These are phyloP conservation scores for Paracanthobrama guichenoti DNA, from an alignment of 2,113 vertebrate species.

Conservation along the genomic window DNA sequence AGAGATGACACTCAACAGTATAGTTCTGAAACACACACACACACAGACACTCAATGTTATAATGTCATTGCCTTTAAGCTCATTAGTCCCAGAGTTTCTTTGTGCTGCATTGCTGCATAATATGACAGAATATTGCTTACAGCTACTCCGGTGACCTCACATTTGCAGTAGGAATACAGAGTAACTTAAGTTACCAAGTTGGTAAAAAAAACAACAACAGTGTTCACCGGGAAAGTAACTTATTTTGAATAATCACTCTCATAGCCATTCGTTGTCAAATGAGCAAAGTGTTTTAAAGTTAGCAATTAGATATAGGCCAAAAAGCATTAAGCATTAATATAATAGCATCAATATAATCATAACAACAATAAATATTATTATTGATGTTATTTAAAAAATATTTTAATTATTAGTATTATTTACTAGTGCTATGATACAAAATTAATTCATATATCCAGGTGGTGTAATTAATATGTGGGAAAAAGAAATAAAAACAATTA, in stretches of 20 bases:
- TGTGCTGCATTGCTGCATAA: background rate
- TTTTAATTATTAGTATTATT: too few relatives aligned
- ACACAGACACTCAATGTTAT: conserved; percentile 20
- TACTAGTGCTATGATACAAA: background rate
- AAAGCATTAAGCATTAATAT: too few relatives aligned
- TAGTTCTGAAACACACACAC: conserved; percentile 69
- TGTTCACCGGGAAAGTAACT: background rate
- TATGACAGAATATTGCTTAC: background rate
- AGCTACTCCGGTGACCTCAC: background rate
- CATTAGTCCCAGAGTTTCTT: background rate
- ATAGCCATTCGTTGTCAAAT: background rate
- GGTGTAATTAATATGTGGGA: background rate
- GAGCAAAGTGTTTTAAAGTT: background rate
- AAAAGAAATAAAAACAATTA: background rate
- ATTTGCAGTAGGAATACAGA: background rate
- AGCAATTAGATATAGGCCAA: background rate
- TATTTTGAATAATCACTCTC: background rate
- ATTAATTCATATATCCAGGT: background rate
- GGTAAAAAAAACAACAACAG: background rate
- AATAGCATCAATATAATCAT: background rate
- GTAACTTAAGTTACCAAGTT: background rate
- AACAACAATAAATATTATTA: background rate
- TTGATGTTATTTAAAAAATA: background rate
- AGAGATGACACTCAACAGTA: conserved; percentile 78
- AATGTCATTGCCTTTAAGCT: background rate